phyloP scores from a whole-genome alignment of 2,888 invertebrate species.

The Thumatha senex region DNA sequence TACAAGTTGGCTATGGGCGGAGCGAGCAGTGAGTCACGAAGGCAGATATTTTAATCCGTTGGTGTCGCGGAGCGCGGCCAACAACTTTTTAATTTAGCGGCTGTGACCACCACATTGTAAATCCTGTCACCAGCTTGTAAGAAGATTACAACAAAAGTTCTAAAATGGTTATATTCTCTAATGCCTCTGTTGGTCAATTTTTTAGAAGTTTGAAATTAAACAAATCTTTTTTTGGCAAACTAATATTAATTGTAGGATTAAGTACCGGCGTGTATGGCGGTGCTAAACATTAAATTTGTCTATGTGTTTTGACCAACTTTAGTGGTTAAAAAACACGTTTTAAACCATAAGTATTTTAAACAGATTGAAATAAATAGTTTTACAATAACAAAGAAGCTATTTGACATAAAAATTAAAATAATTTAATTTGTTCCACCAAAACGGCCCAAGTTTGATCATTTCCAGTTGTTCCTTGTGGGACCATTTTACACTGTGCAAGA shows the following conservation, averaged over 20 bases:
- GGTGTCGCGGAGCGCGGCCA: conserved; percentile 13
- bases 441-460: conserved; percentile 9
- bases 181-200: background rate
- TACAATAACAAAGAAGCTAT: no score
- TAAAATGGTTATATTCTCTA: background rate
- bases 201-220: no score
- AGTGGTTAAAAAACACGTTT: no score
- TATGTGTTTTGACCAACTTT: no score
- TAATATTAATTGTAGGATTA: conserved; percentile 1
- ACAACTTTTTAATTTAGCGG: conserved; percentile 52
- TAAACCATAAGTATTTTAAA: no score
- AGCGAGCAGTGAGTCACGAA: conserved; percentile 35
- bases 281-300: no score
- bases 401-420: background rate
- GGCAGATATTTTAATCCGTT: conserved; percentile 47
- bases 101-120: conserved; percentile 2
- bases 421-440: conserved; percentile 16
- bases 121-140: background rate
- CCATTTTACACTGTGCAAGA: conserved; percentile 21
- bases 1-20: background rate
- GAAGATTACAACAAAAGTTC: conserved; percentile 1
- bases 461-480: conserved; percentile 7
- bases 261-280: no score
- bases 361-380: no score
- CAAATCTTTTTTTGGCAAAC: background rate